Conservation (phyloP, 2,113 vertebrate genomes). For the rat (Rattus norvegicus) region GRCr8 NC_086032.1:78651001-78651500, state of each 20-base stretch:
- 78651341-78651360: not conserved
- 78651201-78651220: not conserved
- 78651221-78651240: not conserved
- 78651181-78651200: fast-evolving
- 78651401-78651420: slow-evolving; percentile 69
- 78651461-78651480: slow-evolving; percentile 25
- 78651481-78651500: not conserved
- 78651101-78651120: not conserved
- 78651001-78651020: not conserved
- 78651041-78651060: not conserved
- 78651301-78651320: not conserved
- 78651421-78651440: slow-evolving; percentile 62
- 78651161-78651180: not conserved
- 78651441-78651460: slow-evolving; percentile 73
- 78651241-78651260: not conserved
- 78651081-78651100: fast-evolving
- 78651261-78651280: not conserved
- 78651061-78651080: not conserved
- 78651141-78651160: fast-evolving
- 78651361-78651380: not conserved
- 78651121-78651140: not conserved
- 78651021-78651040: not conserved
- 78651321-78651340: not conserved
- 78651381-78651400: slow-evolving; percentile 32
- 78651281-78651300: not conserved